phyloP scores from a whole-genome alignment of 2,113 vertebrate genomes.

The Uropsilus gracilis region DNA sequence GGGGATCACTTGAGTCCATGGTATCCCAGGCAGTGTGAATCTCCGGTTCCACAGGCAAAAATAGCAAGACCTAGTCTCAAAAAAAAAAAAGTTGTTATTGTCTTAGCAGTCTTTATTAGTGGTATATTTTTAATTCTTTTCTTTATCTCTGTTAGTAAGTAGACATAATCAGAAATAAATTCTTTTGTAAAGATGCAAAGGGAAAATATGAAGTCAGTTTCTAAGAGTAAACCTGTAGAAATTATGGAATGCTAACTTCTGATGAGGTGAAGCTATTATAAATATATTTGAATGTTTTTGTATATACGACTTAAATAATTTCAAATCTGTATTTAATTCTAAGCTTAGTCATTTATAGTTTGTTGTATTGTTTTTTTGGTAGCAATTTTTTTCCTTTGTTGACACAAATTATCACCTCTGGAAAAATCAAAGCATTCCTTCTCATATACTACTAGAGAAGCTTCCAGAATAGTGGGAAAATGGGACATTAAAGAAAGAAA shows the following conservation, averaged over 20 bases:
- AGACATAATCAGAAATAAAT: neutral
- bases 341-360: neutral
- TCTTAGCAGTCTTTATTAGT: slow-evolving; percentile 30
- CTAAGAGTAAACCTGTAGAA: slow-evolving; percentile 29
- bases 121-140: slow-evolving; percentile 1
- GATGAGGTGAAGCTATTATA: neutral
- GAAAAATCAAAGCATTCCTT: slow-evolving; percentile 7
- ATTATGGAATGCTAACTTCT: slow-evolving; percentile 9
- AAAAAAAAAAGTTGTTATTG: too few relatives aligned
- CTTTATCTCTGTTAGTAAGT: neutral
- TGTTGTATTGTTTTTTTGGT: neutral
- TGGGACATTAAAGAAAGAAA: neutral
- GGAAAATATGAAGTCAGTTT: slow-evolving; percentile 12
- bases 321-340: slow-evolving; percentile 23
- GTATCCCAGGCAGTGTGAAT: too few relatives aligned
- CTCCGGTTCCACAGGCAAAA: too few relatives aligned
- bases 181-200: neutral
- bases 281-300: neutral
- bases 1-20: too few relatives aligned
- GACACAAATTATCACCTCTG: neutral
- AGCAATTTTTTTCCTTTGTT: neutral
- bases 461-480: slow-evolving; percentile 32
- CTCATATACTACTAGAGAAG: neutral
- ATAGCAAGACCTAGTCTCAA: too few relatives aligned
- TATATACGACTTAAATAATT: neutral